Conservation (phyloP, 2,888 invertebrate genomes). For the Lithosia quadra region DNA sequence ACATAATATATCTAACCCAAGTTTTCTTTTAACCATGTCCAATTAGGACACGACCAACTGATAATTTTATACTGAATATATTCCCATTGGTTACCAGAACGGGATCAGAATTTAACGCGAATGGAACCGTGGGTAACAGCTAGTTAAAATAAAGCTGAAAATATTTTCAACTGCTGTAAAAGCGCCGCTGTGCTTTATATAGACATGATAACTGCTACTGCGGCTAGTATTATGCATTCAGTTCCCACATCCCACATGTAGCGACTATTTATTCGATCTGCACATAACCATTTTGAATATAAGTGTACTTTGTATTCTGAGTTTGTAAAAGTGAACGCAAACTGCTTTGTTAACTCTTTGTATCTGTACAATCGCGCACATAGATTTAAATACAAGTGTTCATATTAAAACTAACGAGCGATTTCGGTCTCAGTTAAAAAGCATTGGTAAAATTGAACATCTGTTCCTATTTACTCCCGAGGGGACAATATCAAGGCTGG, state of each 20-base stretch:
- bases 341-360: not conserved
- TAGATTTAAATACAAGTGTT: not conserved
- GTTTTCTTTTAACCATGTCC: no score
- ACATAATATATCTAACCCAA: no score
- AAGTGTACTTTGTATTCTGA: not conserved
- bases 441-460: not conserved
- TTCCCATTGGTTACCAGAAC: not conserved
- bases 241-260: not conserved
- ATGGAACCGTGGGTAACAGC: not conserved
- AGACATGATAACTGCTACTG: not conserved
- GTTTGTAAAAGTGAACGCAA: not conserved
- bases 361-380: not conserved
- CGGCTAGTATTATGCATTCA: slow-evolving; percentile 1
- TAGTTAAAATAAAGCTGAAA: not conserved
- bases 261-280: slow-evolving; percentile 1
- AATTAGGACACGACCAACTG: no score
- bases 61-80: no score
- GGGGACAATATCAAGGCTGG: no score
- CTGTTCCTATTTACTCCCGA: no score
- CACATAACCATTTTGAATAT: slow-evolving; percentile 1
- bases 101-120: not conserved
- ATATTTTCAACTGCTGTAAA: not conserved
- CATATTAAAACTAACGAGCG: not conserved
- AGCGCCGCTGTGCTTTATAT: not conserved
- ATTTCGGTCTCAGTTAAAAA: not conserved